Evolutionary conservation across 2,113 vertebrate genomes (phyloP).

Genomic region (Cheirogaleus medius): DNA sequence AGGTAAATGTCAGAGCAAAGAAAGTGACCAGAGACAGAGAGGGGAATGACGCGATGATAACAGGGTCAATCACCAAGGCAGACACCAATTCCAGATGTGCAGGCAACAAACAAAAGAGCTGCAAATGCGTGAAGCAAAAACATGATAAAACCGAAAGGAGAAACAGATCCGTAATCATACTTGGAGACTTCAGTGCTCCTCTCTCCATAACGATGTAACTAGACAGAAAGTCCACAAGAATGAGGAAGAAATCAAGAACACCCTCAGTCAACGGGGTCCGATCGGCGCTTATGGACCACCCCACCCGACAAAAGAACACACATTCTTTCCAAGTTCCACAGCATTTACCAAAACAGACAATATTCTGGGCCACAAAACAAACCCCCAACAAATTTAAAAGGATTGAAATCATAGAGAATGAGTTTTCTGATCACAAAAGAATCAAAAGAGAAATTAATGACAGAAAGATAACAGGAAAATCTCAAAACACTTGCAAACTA

Average conservation of each 20-base stretch:
- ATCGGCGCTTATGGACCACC: too few relatives aligned
- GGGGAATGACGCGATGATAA: too few relatives aligned
- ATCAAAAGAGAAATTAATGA: not conserved
- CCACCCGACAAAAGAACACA: not conserved
- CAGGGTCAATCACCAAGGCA: not conserved
- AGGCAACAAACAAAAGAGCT: not conserved
- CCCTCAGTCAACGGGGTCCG: not conserved
- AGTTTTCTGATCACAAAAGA: not conserved
- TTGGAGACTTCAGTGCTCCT: not conserved
- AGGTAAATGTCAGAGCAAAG: not conserved
- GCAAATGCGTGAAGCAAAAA: not conserved
- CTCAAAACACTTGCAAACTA: not conserved
- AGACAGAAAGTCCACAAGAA: not conserved
- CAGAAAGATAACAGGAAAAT: not conserved
- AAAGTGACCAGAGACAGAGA: not conserved
- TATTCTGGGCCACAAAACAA: not conserved
- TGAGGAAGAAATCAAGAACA: not conserved
- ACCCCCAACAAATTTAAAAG: not conserved
- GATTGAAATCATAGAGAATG: not conserved
- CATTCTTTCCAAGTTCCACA: too few relatives aligned
- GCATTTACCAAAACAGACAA: not conserved
- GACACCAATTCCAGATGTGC: not conserved
- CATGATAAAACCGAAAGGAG: not conserved
- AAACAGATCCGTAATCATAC: not conserved
- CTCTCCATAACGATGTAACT: accelerated